phyloP scores from a whole-genome alignment of 2,888 invertebrate species.

The Trachelus stipa region DNA sequence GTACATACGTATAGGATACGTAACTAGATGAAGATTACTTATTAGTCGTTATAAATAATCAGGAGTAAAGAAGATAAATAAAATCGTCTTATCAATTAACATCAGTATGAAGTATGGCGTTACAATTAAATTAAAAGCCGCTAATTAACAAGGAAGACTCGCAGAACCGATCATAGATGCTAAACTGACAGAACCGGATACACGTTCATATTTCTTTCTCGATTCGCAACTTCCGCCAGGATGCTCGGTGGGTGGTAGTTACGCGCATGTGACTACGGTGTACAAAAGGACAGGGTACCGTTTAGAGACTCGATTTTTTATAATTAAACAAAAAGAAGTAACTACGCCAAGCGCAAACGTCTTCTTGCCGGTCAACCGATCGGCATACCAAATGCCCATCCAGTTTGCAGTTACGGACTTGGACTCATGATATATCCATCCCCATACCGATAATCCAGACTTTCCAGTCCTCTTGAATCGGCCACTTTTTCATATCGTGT shows the following conservation, averaged over 20 bases:
- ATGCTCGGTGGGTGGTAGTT: background rate
- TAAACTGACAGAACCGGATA: background rate
- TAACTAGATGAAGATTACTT: background rate
- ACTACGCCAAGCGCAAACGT: background rate
- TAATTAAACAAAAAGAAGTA: background rate
- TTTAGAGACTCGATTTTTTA: background rate
- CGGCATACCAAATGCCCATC: background rate
- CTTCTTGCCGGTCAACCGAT: background rate
- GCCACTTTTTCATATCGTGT: background rate
- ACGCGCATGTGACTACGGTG: background rate
- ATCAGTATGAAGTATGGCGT: background rate
- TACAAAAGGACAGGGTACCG: background rate
- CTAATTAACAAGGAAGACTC: background rate
- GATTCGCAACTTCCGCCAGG: background rate
- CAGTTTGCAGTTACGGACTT: background rate
- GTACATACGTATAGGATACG: background rate
- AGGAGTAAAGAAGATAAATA: background rate
- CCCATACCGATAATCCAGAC: background rate
- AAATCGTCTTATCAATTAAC: background rate
- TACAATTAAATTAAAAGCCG: background rate
- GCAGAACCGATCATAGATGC: background rate
- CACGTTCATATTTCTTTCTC: background rate
- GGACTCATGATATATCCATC: background rate
- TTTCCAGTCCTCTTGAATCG: background rate
- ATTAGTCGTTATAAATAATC: background rate